Conservation (phyloP, 2,797 vertebrate species). For the Chelon labrosus region DNA sequence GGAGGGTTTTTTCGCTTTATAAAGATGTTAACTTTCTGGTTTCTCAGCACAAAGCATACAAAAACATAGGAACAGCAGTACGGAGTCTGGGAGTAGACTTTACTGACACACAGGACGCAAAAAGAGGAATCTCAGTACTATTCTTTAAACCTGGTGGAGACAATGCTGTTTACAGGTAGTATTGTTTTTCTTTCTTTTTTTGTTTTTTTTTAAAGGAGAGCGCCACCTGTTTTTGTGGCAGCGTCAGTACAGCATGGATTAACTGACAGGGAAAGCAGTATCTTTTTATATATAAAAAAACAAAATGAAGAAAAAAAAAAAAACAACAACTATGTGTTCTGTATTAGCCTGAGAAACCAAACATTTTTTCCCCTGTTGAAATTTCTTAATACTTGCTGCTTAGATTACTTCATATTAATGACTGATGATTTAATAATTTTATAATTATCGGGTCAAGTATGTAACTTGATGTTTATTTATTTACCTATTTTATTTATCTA, state of each 20-base stretch:
- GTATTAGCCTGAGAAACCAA: slow-evolving; percentile 88
- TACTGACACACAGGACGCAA: slow-evolving; percentile 75
- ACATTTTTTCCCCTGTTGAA: slow-evolving; percentile 83
- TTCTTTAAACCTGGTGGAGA: slow-evolving; percentile 78
- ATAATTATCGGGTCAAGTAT: slow-evolving; percentile 81
- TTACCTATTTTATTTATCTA: slow-evolving; percentile 65
- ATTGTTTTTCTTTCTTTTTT: slow-evolving; percentile 42
- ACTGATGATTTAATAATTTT: slow-evolving; percentile 83
- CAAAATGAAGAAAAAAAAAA: slow-evolving; percentile 47
- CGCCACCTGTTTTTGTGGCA: slow-evolving; percentile 80
- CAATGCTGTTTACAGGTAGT: slow-evolving; percentile 84
- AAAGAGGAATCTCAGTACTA: slow-evolving; percentile 82
- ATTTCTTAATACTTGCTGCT: slow-evolving; percentile 89
- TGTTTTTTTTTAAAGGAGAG: slow-evolving; percentile 70
- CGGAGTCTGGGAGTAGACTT: slow-evolving; percentile 78
- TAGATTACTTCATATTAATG: slow-evolving; percentile 84
- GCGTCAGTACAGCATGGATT: slow-evolving; percentile 83
- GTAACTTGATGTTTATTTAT: slow-evolving; percentile 77
- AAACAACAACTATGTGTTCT: slow-evolving; percentile 77
- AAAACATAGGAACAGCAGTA: slow-evolving; percentile 80
- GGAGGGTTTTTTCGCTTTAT: slow-evolving; percentile 78
- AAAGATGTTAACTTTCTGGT: slow-evolving; percentile 86
- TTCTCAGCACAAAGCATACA: slow-evolving; percentile 88
- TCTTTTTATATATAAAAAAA: slow-evolving; percentile 76
- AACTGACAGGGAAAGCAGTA: slow-evolving; percentile 83